These are phyloP conservation scores for Malacoraja senta DNA, from an alignment of 2,797 vertebrate species.

Conservation along the genomic window DNA sequence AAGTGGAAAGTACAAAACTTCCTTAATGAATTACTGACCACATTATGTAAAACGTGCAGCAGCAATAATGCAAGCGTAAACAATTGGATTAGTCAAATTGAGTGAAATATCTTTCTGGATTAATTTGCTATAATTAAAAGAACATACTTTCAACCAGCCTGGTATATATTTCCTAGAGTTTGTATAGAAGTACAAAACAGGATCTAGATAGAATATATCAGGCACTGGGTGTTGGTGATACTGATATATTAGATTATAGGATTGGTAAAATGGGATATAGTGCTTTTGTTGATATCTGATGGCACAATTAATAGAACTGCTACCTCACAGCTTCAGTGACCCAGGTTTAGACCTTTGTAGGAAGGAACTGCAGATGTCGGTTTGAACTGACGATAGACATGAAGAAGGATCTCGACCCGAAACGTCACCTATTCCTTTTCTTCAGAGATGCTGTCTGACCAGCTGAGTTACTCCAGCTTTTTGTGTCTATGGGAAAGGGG, in stretches of 20 bases:
- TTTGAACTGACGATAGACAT: no score
- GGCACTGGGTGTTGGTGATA: background rate
- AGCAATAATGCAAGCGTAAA: constrained; percentile 38
- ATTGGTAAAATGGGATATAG: background rate
- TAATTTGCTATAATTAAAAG: background rate
- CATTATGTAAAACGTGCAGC: background rate
- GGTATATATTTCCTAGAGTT: background rate
- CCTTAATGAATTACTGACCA: background rate
- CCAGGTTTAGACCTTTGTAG: no score
- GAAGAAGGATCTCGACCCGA: no score
- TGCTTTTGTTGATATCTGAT: background rate
- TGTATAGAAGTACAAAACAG: background rate
- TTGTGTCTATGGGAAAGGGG: no score
- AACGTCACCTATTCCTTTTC: no score
- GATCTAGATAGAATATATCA: background rate
- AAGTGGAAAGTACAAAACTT: background rate
- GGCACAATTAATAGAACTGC: no score
- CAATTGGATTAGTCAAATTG: background rate
- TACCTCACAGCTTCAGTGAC: no score
- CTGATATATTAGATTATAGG: background rate
- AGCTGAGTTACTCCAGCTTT: no score
- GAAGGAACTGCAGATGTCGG: no score
- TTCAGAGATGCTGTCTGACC: no score
- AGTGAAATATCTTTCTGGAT: constrained; percentile 37
- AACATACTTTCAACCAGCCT: background rate